Evolutionary conservation across 2,888 invertebrate species (phyloP).

Genomic region (Melolontha melolontha): DNA sequence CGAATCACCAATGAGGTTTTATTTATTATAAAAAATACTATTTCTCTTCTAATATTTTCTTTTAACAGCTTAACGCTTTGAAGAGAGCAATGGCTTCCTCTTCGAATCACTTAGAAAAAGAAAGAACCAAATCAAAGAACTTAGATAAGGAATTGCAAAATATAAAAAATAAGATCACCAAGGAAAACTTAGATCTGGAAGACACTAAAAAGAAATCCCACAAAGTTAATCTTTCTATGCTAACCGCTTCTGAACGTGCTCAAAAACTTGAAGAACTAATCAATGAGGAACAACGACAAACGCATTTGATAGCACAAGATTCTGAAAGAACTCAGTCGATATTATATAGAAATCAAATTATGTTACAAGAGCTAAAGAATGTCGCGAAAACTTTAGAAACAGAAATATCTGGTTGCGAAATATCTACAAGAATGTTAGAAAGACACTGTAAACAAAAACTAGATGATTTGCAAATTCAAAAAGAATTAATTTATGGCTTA

Average conservation of each 20-base stretch:
- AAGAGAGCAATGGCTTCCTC: slow-evolving; percentile 67
- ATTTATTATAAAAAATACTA: too few relatives aligned
- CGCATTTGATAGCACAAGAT: slow-evolving; percentile 65
- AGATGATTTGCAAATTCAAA: slow-evolving; percentile 64
- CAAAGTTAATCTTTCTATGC: slow-evolving; percentile 68
- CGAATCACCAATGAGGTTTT: slow-evolving; percentile 65
- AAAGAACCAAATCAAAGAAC: slow-evolving; percentile 55
- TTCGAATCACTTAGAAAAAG: slow-evolving; percentile 60
- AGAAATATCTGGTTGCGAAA: slow-evolving; percentile 66
- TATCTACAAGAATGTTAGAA: slow-evolving; percentile 65
- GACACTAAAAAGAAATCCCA: slow-evolving; percentile 67
- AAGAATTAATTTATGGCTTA: slow-evolving; percentile 72
- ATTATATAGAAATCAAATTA: slow-evolving; percentile 67
- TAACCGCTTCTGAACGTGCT: slow-evolving; percentile 71
- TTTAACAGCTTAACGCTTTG: slow-evolving; percentile 64
- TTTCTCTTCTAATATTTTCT: slow-evolving; percentile 3
- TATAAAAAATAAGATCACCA: slow-evolving; percentile 50
- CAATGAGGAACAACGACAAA: slow-evolving; percentile 69
- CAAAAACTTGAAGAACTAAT: slow-evolving; percentile 73
- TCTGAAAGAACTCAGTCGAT: slow-evolving; percentile 68
- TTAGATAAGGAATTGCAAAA: slow-evolving; percentile 52
- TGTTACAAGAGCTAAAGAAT: slow-evolving; percentile 65
- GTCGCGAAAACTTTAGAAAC: slow-evolving; percentile 66
- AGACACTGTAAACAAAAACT: slow-evolving; percentile 61
- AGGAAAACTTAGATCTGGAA: slow-evolving; percentile 51